Evolutionary conservation across 2,888 invertebrate genomes (phyloP), one percentile per base, ranked within the genome.

Genomic region (Amphipoea oculea): DNA sequence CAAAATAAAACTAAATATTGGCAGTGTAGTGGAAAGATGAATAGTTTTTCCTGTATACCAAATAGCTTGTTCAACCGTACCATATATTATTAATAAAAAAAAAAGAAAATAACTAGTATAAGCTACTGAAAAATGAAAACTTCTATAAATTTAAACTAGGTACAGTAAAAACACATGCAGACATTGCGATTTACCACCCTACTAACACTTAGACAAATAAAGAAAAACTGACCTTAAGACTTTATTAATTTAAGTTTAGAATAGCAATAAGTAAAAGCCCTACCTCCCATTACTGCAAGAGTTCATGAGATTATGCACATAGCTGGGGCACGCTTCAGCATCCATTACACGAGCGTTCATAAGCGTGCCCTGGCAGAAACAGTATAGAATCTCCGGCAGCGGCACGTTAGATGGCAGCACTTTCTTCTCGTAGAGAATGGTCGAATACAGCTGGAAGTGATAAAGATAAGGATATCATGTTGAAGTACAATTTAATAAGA

Each of bases 321-420:
- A 97, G 54, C 91, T 90, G 0, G 97, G 97, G 81, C 97, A 97
- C 2, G 94, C 94, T 0, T 97, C 95, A 0, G 95, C 92, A 76
- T 96, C 95, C 89, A 97, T 90, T 67, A 97, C 91, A n/a, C 97
- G 93, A 0, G 97, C 95, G 72, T 97, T 97, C 81, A 97, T 94
- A 54, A 97, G 89, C 1, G 95, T 91, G 0, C 97, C 97, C 86
- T 97, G 97, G 75, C 96, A 96, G 60, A 97, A 80, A 89, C 97
- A 96, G 91, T 96, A 97, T 82, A 97, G 71, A 57, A 97, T 62
- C 81, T 96, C 95, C 12, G 96, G 95, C 12, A 96, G 89, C 3
- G 97, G 96, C 57, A 96, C 87, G 36, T 91, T 92, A 7, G 94
- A 92, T 23, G 97, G 95, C 29, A 97, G 84, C 2, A 97, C 83